Percentiles rank a stretch among this genome's conserved stretches.
Conservation (phyloP, 2,797 vertebrate species). For the Pygocentrus nattereri region DNA sequence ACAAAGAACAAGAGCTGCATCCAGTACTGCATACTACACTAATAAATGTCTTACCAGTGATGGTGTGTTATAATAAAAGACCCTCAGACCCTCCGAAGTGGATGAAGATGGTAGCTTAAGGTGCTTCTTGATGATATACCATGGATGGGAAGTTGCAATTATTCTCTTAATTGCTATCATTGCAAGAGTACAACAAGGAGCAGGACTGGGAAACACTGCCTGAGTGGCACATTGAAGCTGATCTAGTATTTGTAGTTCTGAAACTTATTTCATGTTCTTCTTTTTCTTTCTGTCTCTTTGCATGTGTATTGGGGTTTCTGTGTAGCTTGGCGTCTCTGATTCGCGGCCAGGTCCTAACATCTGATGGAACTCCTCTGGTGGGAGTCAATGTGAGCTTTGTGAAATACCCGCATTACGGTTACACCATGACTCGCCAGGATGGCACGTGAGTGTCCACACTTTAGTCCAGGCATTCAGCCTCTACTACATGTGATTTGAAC, state of each 20-base stretch:
- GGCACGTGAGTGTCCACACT: slow-evolving; percentile 83
- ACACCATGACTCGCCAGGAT: slow-evolving; percentile 90
- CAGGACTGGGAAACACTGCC: background rate
- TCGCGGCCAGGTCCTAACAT: slow-evolving; percentile 89
- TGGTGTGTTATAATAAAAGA: too few relatives aligned
- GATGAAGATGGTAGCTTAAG: too few relatives aligned
- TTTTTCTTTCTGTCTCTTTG: slow-evolving; percentile 21
- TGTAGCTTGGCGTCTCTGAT: slow-evolving; percentile 87
- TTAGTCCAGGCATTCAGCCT: background rate
- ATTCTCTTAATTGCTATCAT: background rate
- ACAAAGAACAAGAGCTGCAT: too few relatives aligned
- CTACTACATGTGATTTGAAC: background rate
- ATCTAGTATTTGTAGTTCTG: background rate
- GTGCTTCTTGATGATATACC: background rate
- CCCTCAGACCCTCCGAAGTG: too few relatives aligned
- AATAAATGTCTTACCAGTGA: too few relatives aligned
- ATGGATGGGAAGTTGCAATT: background rate
- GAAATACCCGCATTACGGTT: slow-evolving; percentile 88
- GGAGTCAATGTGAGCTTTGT: slow-evolving; percentile 91
- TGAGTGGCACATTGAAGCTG: background rate
- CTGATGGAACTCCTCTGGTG: slow-evolving; percentile 88
- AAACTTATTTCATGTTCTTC: background rate
- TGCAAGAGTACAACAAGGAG: background rate
- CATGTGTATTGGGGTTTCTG: background rate
- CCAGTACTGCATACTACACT: too few relatives aligned